Conservation (phyloP, 2,113 vertebrate species). For the Pelecanoides urinatrix region DNA sequence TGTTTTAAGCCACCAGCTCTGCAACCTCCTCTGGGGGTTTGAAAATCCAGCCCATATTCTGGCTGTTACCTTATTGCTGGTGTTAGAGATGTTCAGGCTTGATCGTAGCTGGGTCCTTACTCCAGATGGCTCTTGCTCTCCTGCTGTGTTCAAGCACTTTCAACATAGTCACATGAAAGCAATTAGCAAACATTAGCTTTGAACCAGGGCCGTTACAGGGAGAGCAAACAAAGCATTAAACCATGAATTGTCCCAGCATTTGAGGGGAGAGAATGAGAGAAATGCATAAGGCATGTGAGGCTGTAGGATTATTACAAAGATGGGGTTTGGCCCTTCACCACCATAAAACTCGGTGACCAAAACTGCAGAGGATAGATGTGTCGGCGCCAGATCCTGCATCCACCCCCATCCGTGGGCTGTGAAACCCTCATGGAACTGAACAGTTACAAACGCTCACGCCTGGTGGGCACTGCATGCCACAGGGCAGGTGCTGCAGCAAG, state of each 20-base stretch:
- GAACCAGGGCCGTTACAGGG: background rate
- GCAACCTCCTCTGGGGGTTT: background rate
- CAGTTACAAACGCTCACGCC: fast-evolving
- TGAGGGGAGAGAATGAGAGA: background rate
- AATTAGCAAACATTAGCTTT: background rate
- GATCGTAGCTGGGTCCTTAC: background rate
- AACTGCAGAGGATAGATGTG: background rate
- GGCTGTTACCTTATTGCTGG: background rate
- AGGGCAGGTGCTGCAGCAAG: background rate
- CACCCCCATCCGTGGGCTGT: background rate
- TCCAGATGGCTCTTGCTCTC: background rate
- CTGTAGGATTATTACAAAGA: background rate
- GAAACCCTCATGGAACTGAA: background rate
- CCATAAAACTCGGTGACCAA: background rate
- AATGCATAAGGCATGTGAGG: background rate
- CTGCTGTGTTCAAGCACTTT: background rate
- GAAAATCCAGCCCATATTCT: background rate
- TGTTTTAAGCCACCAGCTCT: background rate
- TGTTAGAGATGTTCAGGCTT: background rate
- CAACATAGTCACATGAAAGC: background rate
- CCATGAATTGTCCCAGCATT: fast-evolving
- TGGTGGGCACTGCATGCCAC: background rate
- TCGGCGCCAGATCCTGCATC: background rate
- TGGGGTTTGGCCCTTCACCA: background rate
- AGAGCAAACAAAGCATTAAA: background rate